Evolutionary conservation across 2,888 invertebrate genomes (phyloP), one percentile per base, ranked within the genome.

Genomic region (Dicyrtomina minuta): DNA sequence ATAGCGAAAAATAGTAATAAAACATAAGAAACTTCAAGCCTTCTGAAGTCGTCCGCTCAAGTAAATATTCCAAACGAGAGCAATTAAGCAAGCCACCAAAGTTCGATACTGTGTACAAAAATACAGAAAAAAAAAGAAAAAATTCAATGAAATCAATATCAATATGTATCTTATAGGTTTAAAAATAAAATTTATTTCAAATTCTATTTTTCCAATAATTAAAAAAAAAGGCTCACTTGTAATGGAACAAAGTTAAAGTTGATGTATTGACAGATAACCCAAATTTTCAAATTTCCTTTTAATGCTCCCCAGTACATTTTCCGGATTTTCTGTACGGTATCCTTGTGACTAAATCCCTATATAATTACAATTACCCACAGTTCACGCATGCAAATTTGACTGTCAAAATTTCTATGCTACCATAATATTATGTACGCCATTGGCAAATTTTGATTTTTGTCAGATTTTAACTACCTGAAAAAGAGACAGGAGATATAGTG

Each of bases 221-320:
- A n/a, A n/a, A n/a, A n/a, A n/a, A n/a, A n/a, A 39, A 22, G 3
- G 22, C 27, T 65, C 56, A 69, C 69, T 26, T 56, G 46, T 1
- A 70, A 49, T 15, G 70, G 70, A 51, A 70, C 70, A 24, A 66
- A 70, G 24, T 70, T 70, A 12, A 70, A 27, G 26, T 65, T 70
- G 51, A 70, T 43, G 53, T 58, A 70, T 24, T 66, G 65, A 46
- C 58, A 67, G 59, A 65, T 44, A 49, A 60, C 41, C 60, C 60
- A 68, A 22, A 68, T n/a, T 22, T 68, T 68, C 46, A 59, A 33
- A 26, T 60, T 68, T 15, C 44, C 58, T 39, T 68, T 59, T 2
- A 68, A 39, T 12, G 49, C 26, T 5, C 22, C 1, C 15, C 10
- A 26, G 59, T 66, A 70, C 33, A 39, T 27, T 26, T 66, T 65